These are phyloP conservation scores for Chlorocebus sabaeus DNA, from an alignment of 2,113 vertebrate genomes.

Conservation along the genomic window DNA sequence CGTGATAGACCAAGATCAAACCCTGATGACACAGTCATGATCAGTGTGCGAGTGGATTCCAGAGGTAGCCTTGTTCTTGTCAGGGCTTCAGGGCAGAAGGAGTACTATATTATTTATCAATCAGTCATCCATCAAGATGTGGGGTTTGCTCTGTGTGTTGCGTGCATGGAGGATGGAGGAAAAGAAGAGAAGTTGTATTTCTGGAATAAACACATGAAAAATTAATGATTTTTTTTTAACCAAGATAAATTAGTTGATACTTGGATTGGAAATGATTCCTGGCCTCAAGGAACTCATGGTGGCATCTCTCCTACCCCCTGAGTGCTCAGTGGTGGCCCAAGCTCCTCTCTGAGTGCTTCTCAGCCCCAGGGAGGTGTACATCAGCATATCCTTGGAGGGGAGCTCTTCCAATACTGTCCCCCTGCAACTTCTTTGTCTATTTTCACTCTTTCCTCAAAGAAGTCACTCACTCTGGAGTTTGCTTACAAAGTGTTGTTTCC, in stretches of 20 bases:
- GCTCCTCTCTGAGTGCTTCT: background rate
- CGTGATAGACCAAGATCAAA: background rate
- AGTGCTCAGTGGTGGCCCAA: background rate
- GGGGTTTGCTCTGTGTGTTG: background rate
- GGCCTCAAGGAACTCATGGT: background rate
- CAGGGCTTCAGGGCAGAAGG: background rate
- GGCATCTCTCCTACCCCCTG: background rate
- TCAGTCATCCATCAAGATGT: background rate
- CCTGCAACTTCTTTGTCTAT: background rate
- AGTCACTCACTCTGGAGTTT: background rate
- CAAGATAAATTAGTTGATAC: background rate
- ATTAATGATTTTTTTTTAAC: background rate
- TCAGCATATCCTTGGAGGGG: background rate
- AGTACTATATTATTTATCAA: background rate
- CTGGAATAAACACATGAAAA: background rate
- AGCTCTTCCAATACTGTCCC: background rate
- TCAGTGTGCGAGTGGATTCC: background rate
- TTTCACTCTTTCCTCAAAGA: conserved; percentile 16
- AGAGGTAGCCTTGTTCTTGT: background rate
- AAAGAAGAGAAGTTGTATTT: background rate
- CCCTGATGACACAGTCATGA: background rate
- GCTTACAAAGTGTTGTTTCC: background rate
- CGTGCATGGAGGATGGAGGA: background rate
- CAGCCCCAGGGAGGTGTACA: background rate
- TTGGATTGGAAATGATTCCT: background rate